Evolutionary conservation across 2,113 vertebrate genomes (phyloP).

Genomic region (Aplodontia rufa): DNA sequence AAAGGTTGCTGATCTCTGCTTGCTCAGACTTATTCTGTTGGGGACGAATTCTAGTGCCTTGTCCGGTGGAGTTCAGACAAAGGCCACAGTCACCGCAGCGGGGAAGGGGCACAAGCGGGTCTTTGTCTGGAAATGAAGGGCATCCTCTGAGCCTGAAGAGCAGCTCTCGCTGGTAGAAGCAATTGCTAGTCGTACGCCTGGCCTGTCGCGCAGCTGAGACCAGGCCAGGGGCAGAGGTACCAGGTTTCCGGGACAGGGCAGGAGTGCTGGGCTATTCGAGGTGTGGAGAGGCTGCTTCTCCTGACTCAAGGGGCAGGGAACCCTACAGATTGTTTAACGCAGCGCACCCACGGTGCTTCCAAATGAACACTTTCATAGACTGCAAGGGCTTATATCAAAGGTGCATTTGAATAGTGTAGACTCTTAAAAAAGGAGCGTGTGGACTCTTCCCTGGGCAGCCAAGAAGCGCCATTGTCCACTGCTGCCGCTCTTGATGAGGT

Average conservation of each 20-base stretch:
- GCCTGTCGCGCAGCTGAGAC: too few species aligned
- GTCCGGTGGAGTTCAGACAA: neutral
- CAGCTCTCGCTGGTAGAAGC: neutral
- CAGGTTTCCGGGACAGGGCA: neutral
- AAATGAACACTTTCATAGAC: neutral
- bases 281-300: neutral
- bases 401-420: constrained; percentile 21
- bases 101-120: neutral
- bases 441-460: constrained; percentile 4
- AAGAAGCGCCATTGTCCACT: constrained; percentile 26
- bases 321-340: neutral
- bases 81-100: neutral
- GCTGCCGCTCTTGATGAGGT: neutral
- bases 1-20: neutral
- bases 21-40: neutral
- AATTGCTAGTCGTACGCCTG: neutral
- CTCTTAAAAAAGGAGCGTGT: neutral
- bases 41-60: neutral
- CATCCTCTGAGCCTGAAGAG: neutral
- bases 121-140: neutral
- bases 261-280: neutral
- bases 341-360: neutral
- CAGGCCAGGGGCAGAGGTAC: neutral
- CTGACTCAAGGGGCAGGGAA: neutral
- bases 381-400: neutral